Evolutionary conservation across 2,888 invertebrate genomes (phyloP).

Genomic region (Limnephilus lunatus): DNA sequence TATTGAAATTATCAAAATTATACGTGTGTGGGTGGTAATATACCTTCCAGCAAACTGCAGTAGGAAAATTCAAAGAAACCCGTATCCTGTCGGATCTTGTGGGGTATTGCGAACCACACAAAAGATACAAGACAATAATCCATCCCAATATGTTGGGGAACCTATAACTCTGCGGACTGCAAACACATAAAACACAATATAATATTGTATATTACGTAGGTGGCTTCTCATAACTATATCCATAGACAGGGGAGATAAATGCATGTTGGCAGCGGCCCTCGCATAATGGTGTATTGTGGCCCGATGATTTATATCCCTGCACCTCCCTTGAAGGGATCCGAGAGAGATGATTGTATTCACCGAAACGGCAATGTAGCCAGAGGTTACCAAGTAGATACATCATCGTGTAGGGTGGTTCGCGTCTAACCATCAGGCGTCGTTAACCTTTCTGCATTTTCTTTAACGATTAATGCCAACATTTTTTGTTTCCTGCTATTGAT

Average conservation of each 20-base stretch:
- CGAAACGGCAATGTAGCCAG: conserved; percentile 51
- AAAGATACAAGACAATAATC: conserved; percentile 9
- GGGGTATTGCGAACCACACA: neutral
- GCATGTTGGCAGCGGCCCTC: conserved; percentile 47
- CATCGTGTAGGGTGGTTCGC: conserved; percentile 42
- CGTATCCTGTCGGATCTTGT: neutral
- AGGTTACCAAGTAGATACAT: conserved; percentile 43
- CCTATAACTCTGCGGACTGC: neutral
- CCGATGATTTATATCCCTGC: conserved; percentile 62
- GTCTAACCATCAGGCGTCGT: conserved; percentile 29
- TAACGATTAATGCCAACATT: neutral
- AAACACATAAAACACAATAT: neutral
- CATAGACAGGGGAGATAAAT: conserved; percentile 38
- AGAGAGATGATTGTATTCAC: conserved; percentile 54
- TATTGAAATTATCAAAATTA: neutral
- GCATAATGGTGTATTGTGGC: conserved; percentile 60
- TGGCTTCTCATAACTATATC: conserved; percentile 38
- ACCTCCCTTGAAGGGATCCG: conserved; percentile 56
- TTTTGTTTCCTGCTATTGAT: neutral
- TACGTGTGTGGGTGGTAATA: neutral
- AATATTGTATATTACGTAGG: conserved; percentile 2
- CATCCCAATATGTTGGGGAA: conserved; percentile 18
- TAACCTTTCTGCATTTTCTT: neutral
- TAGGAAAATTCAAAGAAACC: neutral
- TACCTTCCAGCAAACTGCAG: conserved; percentile 15